Percentiles rank a stretch among this genome's conserved stretches.
phyloP scores from a whole-genome alignment of 2,888 invertebrate species.

The Chrysolina americana region DNA sequence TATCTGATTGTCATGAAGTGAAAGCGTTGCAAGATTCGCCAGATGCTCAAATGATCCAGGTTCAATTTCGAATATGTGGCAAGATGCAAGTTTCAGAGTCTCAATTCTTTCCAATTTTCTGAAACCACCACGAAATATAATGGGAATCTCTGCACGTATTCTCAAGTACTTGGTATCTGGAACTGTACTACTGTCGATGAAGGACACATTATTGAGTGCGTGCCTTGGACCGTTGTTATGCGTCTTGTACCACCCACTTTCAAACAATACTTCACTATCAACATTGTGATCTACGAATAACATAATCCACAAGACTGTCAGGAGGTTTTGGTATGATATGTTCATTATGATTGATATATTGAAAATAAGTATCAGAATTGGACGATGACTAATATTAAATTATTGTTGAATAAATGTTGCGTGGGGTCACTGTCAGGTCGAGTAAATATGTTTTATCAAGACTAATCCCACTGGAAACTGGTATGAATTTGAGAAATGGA shows the following conservation, averaged over 20 bases:
- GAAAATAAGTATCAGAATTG: slow-evolving; percentile 12
- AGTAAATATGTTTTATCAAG: slow-evolving; percentile 21
- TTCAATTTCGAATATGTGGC: slow-evolving; percentile 46
- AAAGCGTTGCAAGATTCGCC: slow-evolving; percentile 47
- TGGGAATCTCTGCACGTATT: slow-evolving; percentile 46
- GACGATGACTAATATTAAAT: slow-evolving; percentile 6
- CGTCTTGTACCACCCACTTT: slow-evolving; percentile 50
- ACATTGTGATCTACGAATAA: slow-evolving; percentile 15
- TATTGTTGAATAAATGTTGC: background rate
- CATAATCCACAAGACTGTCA: slow-evolving; percentile 16
- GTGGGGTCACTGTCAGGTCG: slow-evolving; percentile 15
- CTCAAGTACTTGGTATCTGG: slow-evolving; percentile 47
- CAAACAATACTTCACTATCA: slow-evolving; percentile 42
- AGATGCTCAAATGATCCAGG: slow-evolving; percentile 52
- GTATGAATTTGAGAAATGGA: background rate
- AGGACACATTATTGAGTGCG: slow-evolving; percentile 35
- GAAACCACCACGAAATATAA: slow-evolving; percentile 48
- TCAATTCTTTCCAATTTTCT: slow-evolving; percentile 55
- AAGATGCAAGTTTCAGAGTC: slow-evolving; percentile 43
- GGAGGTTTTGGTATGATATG: slow-evolving; percentile 2
- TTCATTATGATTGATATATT: slow-evolving; percentile 22
- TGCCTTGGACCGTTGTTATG: slow-evolving; percentile 40
- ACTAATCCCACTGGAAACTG: background rate
- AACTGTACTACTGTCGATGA: slow-evolving; percentile 45
- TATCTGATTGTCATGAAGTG: slow-evolving; percentile 53